Evolutionary conservation across 2,113 vertebrate genomes (phyloP).

Genomic region (Pseudolaguvia tuberculata): DNA sequence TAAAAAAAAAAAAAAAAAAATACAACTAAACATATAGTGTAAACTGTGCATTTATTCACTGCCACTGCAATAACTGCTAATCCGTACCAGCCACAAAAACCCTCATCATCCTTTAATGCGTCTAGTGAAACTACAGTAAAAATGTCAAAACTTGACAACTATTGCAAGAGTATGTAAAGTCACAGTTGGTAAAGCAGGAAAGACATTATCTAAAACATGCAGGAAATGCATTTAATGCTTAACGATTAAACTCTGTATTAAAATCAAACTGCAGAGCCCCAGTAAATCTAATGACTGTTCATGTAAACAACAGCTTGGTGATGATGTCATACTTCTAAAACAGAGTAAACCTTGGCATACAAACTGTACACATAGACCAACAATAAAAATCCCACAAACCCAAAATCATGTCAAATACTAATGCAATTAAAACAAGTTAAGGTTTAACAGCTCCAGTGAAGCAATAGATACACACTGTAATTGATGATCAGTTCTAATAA

Average conservation of each 20-base stretch:
- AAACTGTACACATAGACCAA: conserved; percentile 2
- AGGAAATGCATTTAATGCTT: not conserved
- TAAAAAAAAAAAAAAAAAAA: conserved; percentile 20
- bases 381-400: conserved; percentile 7
- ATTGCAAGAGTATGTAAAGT: not conserved
- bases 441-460: not conserved
- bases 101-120: conserved; percentile 17
- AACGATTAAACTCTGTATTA: conserved; percentile 10
- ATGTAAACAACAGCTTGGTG: conserved; percentile 37
- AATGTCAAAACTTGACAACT: not conserved
- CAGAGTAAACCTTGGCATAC: conserved; percentile 29
- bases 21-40: conserved; percentile 16
- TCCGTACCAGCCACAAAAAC: conserved; percentile 22
- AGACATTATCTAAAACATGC: not conserved
- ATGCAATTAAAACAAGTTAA: conserved; percentile 5
- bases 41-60: conserved; percentile 50
- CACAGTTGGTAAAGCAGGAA: not conserved
- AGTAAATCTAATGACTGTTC: conserved; percentile 10
- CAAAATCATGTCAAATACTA: not conserved
- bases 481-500: conserved; percentile 15
- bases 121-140: conserved; percentile 20
- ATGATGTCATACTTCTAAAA: conserved; percentile 8
- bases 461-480: not conserved
- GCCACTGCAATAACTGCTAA: conserved; percentile 34
- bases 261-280: not conserved